Conservation (phyloP, 2,113 vertebrate species). For the Chionomys nivalis region DNA sequence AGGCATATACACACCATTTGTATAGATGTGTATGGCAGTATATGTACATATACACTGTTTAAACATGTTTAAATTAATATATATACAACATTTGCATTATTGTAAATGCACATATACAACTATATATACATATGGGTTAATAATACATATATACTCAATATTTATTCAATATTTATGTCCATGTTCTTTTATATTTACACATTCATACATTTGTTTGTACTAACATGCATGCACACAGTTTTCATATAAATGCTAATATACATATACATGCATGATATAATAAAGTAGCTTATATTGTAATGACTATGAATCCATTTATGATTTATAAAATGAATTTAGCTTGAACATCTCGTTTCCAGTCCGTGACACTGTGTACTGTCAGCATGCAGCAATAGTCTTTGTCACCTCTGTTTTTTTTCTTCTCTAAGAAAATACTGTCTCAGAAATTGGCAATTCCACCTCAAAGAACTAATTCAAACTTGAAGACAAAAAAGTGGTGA, state of each 20-base stretch:
- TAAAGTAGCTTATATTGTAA: neutral
- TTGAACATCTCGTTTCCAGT: conserved; percentile 33
- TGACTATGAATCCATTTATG: neutral
- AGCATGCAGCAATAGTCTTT: neutral
- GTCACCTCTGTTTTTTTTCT: neutral
- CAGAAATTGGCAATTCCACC: neutral
- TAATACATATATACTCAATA: neutral
- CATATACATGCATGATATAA: neutral
- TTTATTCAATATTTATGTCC: neutral
- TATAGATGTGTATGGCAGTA: neutral
- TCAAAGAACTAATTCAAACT: neutral
- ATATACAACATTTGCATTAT: neutral
- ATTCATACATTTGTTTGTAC: neutral
- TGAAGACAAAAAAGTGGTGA: neutral
- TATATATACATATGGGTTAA: neutral
- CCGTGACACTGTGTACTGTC: neutral
- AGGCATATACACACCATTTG: neutral
- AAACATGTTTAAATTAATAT: neutral
- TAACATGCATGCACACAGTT: neutral
- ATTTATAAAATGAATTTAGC: neutral
- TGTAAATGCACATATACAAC: neutral
- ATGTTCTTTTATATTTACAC: too few species aligned
- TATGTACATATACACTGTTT: neutral
- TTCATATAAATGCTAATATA: neutral
- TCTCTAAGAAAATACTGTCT: conserved; percentile 24